phyloP scores from a whole-genome alignment of 2,113 vertebrate species.

The Panthera tigris region DNA sequence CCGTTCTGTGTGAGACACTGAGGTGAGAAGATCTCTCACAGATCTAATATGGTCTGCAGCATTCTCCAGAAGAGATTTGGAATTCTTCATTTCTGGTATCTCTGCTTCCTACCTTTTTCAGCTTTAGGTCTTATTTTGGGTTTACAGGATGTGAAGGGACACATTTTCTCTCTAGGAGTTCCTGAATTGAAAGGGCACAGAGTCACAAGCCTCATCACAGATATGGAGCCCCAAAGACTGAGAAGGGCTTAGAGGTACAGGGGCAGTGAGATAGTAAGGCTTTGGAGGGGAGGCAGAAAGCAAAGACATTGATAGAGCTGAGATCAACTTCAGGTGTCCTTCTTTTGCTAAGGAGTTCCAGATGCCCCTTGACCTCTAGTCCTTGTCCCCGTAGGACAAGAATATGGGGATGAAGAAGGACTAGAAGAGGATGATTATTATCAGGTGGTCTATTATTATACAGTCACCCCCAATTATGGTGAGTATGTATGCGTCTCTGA shows the following conservation, averaged over 20 bases:
- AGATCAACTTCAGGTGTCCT: not conserved
- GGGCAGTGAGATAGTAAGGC: not conserved
- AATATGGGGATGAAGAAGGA: conserved; percentile 49
- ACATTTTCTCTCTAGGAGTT: conserved; percentile 27
- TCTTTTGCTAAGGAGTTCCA: not conserved
- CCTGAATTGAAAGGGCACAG: not conserved
- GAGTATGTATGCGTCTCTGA: conserved; percentile 8
- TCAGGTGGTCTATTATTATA: conserved; percentile 70
- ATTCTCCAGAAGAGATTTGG: not conserved
- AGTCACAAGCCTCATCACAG: not conserved
- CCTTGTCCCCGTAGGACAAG: conserved; percentile 66
- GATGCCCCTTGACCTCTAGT: conserved; percentile 14
- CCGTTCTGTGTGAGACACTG: not conserved
- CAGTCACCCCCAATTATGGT: conserved; percentile 76
- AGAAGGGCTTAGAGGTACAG: not conserved
- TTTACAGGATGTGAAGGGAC: not conserved
- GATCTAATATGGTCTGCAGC: not conserved
- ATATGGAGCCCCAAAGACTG: not conserved
- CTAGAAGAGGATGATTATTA: conserved; percentile 70
- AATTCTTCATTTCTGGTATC: not conserved
- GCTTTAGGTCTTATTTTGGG: not conserved
- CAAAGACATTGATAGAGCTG: not conserved
- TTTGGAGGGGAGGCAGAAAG: not conserved
- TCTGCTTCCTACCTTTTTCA: not conserved
- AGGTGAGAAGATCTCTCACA: not conserved